Percentiles rank a stretch among this genome's conserved stretches.
These are phyloP conservation scores for Tauraco hartlaubi DNA, from an alignment of 2,797 vertebrate species.

Conservation along the genomic window DNA sequence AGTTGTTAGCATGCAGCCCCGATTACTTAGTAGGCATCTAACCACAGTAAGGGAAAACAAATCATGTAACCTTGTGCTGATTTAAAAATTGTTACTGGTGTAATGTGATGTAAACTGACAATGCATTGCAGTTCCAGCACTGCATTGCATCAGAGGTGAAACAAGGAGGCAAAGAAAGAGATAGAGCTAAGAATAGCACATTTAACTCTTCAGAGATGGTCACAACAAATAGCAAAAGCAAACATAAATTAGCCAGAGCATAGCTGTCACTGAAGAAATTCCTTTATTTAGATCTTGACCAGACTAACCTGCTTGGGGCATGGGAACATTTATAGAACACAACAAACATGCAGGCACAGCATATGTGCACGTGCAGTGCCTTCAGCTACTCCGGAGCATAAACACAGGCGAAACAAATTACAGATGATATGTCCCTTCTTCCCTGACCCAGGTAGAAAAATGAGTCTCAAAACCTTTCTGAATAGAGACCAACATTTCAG, in stretches of 20 bases:
- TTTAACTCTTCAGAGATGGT: not conserved
- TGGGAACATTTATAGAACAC: not conserved
- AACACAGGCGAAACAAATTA: not conserved
- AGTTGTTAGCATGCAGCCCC: not conserved
- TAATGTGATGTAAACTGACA: slow-evolving; percentile 20
- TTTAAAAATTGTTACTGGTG: not conserved
- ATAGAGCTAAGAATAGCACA: not conserved
- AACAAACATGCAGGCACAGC: not conserved
- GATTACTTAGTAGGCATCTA: slow-evolving; percentile 14
- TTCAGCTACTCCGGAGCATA: not conserved
- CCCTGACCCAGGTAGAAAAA: not conserved
- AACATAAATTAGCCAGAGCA: not conserved
- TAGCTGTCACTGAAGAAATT: not conserved
- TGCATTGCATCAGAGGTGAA: slow-evolving; percentile 39
- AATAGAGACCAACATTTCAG: not conserved
- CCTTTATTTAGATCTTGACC: not conserved
- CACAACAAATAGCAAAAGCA: not conserved
- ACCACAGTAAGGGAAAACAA: slow-evolving; percentile 45
- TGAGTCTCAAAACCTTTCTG: not conserved
- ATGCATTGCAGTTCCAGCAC: slow-evolving; percentile 7
- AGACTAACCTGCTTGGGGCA: not conserved
- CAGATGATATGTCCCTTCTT: not conserved
- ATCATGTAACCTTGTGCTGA: not conserved
- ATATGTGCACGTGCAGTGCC: not conserved
- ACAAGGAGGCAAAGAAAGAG: not conserved